Base-by-base conservation (phyloP, 2,113 vertebrate genomes). In the Reinhardtius hippoglossoides region DNA sequence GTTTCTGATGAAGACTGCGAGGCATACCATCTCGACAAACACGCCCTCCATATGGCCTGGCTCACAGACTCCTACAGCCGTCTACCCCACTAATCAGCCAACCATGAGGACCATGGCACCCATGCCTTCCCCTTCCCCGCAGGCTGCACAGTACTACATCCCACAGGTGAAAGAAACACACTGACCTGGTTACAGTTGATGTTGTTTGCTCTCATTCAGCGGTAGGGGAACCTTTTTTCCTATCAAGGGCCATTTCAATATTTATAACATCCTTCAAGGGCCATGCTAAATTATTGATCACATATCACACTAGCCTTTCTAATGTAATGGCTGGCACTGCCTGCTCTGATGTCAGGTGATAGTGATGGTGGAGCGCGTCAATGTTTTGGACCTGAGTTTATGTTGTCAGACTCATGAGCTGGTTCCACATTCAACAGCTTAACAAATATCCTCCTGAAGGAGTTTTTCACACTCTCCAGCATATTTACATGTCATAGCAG, bases 121-220 rank as follows among this genome's bases (percentile, higher is more conserved):
- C 92, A 97, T 99, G 97, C 95, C 97, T 72, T 98, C 98, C 85
- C 95, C 95, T 0, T 96, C 98, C 79, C 96, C 96, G 67, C 98
- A 98, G 94, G 96, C 97, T 35, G 94, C 97, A 76, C 98, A 97
- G 92, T 99, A 98, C 96, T 99, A 97, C 88, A 98, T 99, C 78
- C 96, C 96, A 57, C 97, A 97, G 97, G 97, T 93, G 67, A 70
- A 54, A 35, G 12, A 4, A 4, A 63, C 95, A 89, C 61, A 13
- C 0, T 44, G 14, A 67, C 13, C 14, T 16, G 13, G 9, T 1
- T 18, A 27, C 37, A 18, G 24, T 35, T 37, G 20, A 23, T 20
- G n/a, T 20, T 27, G 2, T 46, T 20, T 14, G 12, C 1, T 37
- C 2, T 37, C 2, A 48, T 65, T 55, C 10, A 15, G 10, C 10